Conservation (phyloP, 2,113 vertebrate genomes). For the Morone chrysops region DNA sequence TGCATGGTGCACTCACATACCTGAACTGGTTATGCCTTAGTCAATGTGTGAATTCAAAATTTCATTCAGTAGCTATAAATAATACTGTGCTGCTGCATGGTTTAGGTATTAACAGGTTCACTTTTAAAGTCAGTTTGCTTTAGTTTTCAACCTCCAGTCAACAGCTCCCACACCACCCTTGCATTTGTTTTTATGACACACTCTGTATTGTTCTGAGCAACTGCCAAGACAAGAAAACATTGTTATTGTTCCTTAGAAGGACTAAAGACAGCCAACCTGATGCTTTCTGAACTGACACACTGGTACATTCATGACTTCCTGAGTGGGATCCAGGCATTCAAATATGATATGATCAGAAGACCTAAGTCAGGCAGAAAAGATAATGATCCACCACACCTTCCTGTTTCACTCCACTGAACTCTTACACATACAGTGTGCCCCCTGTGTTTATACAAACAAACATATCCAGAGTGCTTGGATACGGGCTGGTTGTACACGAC, state of each 20-base stretch:
- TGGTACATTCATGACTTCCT: conserved; percentile 21
- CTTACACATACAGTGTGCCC: neutral
- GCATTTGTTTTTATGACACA: conserved; percentile 14
- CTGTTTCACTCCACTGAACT: conserved; percentile 6
- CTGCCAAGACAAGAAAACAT: conserved; percentile 26
- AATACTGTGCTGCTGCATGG: neutral
- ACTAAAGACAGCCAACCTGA: neutral
- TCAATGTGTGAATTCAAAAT: neutral
- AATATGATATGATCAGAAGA: conserved; percentile 21
- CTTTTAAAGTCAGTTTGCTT: neutral
- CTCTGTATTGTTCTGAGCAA: conserved; percentile 18
- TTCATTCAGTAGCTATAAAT: conserved; percentile 7
- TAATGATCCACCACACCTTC: conserved; percentile 46
- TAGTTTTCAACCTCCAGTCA: neutral
- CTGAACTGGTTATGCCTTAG: neutral
- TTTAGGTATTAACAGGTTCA: neutral
- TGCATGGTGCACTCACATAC: conserved; percentile 1
- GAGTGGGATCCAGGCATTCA: conserved; percentile 16
- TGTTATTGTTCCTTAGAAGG: conserved; percentile 26
- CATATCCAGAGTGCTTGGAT: neutral
- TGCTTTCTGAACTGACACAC: conserved; percentile 3
- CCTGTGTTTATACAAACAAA: neutral
- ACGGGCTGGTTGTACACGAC: neutral
- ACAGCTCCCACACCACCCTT: conserved; percentile 17
- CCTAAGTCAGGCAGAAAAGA: conserved; percentile 15